These are phyloP conservation scores for Holothuria glaberrima DNA, from an alignment of 35 echinoderm and acorn worm genomes.

Conservation along the genomic window DNA sequence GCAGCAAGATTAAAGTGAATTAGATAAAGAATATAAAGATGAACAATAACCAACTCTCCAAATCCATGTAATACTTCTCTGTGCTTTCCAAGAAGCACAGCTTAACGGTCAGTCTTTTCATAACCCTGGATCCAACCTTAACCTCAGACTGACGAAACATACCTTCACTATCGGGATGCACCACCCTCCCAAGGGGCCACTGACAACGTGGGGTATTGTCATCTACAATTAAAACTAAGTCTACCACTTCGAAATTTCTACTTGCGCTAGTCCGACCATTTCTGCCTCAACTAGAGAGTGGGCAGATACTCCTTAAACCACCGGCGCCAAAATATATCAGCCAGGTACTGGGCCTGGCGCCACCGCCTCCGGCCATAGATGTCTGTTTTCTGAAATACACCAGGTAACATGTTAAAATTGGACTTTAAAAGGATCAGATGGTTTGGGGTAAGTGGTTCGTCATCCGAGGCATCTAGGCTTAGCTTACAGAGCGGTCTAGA, in stretches of 20 bases:
- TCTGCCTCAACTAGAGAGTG: constrained; percentile 27
- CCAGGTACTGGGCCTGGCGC: constrained; percentile 42
- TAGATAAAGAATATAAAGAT: too few relatives aligned
- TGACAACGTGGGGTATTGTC: constrained; percentile 33
- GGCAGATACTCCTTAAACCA: constrained; percentile 56
- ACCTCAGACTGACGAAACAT: constrained; percentile 60
- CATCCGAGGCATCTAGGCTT: neutral
- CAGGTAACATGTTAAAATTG: constrained; percentile 11
- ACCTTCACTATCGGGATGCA: constrained; percentile 48
- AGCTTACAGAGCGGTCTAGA: constrained; percentile 26
- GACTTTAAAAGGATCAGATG: neutral
- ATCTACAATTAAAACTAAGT: constrained; percentile 44
- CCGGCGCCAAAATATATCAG: constrained; percentile 48
- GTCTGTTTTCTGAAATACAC: constrained; percentile 49
- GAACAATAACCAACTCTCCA: too few relatives aligned
- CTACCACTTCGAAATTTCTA: constrained; percentile 18
- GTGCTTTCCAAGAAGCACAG: constrained; percentile 64
- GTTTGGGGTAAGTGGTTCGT: constrained; percentile 20
- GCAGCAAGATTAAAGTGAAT: too few relatives aligned
- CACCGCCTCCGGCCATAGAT: constrained; percentile 43
- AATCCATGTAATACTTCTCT: too few relatives aligned
- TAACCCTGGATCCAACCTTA: constrained; percentile 10
- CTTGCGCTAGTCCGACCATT: constrained; percentile 12
- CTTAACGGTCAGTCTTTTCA: constrained; percentile 59
- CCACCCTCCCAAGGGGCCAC: constrained; percentile 53